Base-by-base conservation (phyloP, 1,140 invertebrate genomes). In the Maniola jurtina region DNA sequence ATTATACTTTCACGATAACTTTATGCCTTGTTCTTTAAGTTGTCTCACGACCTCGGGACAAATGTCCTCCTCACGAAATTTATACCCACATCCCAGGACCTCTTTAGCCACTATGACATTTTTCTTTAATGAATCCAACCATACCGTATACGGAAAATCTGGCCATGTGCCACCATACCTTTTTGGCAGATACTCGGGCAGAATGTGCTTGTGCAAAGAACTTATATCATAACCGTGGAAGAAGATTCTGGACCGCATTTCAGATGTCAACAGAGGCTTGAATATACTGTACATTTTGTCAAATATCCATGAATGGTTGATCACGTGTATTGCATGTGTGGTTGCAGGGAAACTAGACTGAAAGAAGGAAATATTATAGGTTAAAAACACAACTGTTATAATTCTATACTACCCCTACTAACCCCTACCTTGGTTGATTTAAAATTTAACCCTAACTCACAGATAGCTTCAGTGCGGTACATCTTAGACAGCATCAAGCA, bases 261-360 rank as follows among this genome's bases (percentile, higher is more conserved):
- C 82, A 0, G 92, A 80, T 71, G 94, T 94, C 10, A 97, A 83
- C 5, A 96, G 88, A 0, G 95, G 95, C 75, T 95, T 96, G 76
- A 97, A 96, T 7, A 96, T 93, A 55, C 92, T 93, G 79, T 94
- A 96, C 25, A 95, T 94, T 38, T 95, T 94, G 75, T 96, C 95
- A 76, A 96, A 96, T 0, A 96, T 83, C 94, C 95, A 96, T 0
- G 95, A 95, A 74, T 96, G 95, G 75, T 95, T 93, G 0, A 96
- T 91, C 47, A 97, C 94, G 80, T 96, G 96, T 45, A 96, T 93
- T 0, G 95, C 94, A 65, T 95, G 86, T 0, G 94, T 95, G 42
- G 93, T 94, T 71, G 95, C 93, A 0, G 95, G 95, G 79, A 95
- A 96, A 59, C 94, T 93, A 0, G 94, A 94, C 92, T 94, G 80